These are phyloP conservation scores for Eurystomus glaucurus DNA, from an alignment of 2,797 vertebrate species.

Conservation along the genomic window DNA sequence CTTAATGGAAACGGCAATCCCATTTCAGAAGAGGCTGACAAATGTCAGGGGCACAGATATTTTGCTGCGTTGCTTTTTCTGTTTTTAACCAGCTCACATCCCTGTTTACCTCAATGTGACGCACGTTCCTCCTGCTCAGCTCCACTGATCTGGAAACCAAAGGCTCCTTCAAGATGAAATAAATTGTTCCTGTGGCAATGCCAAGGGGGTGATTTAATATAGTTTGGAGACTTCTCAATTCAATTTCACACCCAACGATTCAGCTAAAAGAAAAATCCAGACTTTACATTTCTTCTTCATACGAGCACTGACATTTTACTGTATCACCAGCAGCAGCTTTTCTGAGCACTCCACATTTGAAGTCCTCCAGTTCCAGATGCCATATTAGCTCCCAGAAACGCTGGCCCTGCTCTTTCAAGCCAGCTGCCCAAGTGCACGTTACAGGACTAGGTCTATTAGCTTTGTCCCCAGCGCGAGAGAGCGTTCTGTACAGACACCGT, in stretches of 20 bases:
- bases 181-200: slow-evolving; percentile 68
- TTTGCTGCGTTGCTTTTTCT: slow-evolving; percentile 37
- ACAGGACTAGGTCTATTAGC: neutral
- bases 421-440: neutral
- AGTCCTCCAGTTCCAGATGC: slow-evolving; percentile 38
- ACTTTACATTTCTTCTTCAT: slow-evolving; percentile 58
- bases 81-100: slow-evolving; percentile 68
- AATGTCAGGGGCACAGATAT: slow-evolving; percentile 43
- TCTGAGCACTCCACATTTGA: neutral
- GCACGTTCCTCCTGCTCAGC: slow-evolving; percentile 49
- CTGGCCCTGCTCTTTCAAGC: slow-evolving; percentile 9
- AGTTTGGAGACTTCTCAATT: slow-evolving; percentile 69
- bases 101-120: slow-evolving; percentile 66
- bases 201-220: slow-evolving; percentile 60
- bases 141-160: slow-evolving; percentile 73
- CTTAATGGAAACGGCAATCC: slow-evolving; percentile 26
- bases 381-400: neutral
- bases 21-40: slow-evolving; percentile 21
- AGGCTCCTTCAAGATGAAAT: slow-evolving; percentile 69
- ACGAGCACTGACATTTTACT: neutral
- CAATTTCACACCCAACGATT: slow-evolving; percentile 64
- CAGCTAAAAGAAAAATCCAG: slow-evolving; percentile 50
- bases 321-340: neutral
- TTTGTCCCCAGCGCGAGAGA: neutral
- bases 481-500: neutral